Conservation (phyloP, 2,113 vertebrate species). For the Hemibagrus wyckioides region DNA sequence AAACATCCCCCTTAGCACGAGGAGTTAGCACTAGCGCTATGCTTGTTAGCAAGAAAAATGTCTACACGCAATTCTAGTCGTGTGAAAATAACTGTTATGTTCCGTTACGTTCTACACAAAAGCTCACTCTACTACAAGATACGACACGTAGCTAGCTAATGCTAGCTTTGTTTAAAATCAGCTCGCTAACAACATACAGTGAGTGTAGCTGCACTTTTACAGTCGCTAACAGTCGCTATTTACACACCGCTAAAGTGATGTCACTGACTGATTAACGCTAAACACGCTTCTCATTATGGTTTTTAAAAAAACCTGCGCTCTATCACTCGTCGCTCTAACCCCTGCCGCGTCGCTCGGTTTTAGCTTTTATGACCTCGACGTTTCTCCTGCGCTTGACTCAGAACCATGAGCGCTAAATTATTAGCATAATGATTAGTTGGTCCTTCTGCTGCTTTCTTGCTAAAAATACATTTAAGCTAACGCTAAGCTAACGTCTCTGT, state of each 20-base stretch:
- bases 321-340: too few species aligned
- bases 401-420: not conserved
- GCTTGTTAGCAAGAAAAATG: not conserved
- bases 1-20: too few species aligned
- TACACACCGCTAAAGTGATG: not conserved
- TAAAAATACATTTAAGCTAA: not conserved
- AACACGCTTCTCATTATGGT: too few species aligned
- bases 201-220: too few species aligned
- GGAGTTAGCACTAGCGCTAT: not conserved
- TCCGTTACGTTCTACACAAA: too few species aligned
- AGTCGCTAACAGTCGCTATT: not conserved
- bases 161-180: not conserved
- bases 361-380: not conserved
- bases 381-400: not conserved
- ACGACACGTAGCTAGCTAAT: not conserved
- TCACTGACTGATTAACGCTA: too few species aligned
- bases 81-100: not conserved
- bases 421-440: not conserved
- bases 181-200: too few species aligned
- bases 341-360: not conserved
- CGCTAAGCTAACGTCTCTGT: too few species aligned
- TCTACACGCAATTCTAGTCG: not conserved
- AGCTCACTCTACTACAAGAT: not conserved
- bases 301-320: too few species aligned
- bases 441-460: not conserved